Evolutionary conservation across 2,888 invertebrate genomes (phyloP), one percentile per base, ranked within the genome.

Genomic region (Mantis religiosa): DNA sequence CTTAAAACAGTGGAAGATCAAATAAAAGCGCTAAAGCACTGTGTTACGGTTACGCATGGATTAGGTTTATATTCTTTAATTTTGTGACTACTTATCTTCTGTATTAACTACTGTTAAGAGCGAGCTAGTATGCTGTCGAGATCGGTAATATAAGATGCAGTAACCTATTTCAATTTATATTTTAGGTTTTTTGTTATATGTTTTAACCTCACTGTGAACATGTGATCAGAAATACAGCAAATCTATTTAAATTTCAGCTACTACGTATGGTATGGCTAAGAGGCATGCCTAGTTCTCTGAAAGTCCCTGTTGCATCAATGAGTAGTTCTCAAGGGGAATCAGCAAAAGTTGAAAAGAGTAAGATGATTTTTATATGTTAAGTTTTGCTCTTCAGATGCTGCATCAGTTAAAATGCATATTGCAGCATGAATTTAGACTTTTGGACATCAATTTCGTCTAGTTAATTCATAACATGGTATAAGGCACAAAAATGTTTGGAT

Each of bases 331-430:
- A 82, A 34, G 34, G 81, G 15, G 87, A 87, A 87, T 82, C 87
- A 82, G 34, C 82, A 34, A 87, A 41, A n/a, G 30, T 87, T 28
- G 87, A 87, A 34, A 87, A 87, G 41, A 87, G 87, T 87, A 87
- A 15, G 87, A 15, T 41, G 9, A 41, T 41, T 41, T n/a, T 41
- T 41, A 12, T 41, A 12, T 41, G 7, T 34, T 34, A 41, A 41
- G 12, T 9, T 34, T 41, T 41, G 41, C 3, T 30, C 3, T 30
- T 30, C 30, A 30, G 30, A 30, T 30, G 34, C 8, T 34, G 34
- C 34, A 34, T 7, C 8, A 34, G 6, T 34, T 34, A 34, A n/a
- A n/a, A n/a, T n/a, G n/a, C 9, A 41, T 12, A 12, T 12, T 12
- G 41, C 41, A 41, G 12, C 41, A 41, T 41, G 41, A 9, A 12